Evolutionary conservation across 2,113 vertebrate species (phyloP).

Genomic region (Accipiter cooperii): DNA sequence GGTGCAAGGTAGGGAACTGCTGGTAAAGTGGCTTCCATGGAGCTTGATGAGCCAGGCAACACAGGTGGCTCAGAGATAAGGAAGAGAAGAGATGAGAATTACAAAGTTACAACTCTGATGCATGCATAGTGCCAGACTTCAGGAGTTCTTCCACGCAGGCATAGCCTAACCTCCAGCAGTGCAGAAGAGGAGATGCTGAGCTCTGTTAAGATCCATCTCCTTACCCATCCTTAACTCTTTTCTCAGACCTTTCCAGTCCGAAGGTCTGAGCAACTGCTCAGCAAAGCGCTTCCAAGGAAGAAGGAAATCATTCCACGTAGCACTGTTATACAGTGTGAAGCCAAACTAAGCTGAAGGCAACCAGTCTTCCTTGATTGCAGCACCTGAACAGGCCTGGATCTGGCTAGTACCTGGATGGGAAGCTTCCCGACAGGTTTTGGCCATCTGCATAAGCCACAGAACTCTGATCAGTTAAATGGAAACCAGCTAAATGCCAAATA

Average conservation of each 20-base stretch:
- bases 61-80: neutral
- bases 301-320: neutral
- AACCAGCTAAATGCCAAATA: neutral
- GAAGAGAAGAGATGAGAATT: neutral
- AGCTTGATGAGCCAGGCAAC: neutral
- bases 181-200: neutral
- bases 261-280: neutral
- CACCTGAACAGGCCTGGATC: neutral
- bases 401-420: neutral
- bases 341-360: neutral
- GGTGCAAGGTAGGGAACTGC: neutral
- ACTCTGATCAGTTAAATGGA: neutral
- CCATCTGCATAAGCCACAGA: neutral
- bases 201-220: neutral
- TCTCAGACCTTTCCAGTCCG: neutral
- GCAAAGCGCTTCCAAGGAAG: neutral
- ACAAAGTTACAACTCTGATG: neutral
- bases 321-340: neutral
- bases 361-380: neutral
- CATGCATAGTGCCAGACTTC: rapidly evolving
- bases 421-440: neutral
- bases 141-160: rapidly evolving
- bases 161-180: neutral
- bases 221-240: neutral
- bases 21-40: neutral